Evolutionary conservation across 2,113 vertebrate species (phyloP).

Genomic region (Craseonycteris thonglongyai): DNA sequence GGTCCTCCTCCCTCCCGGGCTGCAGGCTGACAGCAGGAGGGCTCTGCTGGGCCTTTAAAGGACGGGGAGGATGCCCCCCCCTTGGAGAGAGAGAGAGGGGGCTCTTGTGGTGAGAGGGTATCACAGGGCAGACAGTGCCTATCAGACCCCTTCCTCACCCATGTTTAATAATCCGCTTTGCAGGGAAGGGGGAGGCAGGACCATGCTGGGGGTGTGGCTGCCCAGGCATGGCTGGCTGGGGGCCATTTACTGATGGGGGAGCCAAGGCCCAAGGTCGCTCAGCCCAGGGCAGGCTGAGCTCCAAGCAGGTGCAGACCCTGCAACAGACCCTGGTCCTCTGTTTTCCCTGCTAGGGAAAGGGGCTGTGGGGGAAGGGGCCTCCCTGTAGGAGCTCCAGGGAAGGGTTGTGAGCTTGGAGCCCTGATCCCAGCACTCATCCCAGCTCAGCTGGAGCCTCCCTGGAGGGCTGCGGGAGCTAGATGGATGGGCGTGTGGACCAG

Average conservation of each 20-base stretch:
- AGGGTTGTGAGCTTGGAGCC: constrained; percentile 6
- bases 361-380: not conserved
- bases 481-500: constrained; percentile 49
- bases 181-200: constrained; percentile 13
- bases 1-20: not conserved
- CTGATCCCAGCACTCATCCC: constrained; percentile 35
- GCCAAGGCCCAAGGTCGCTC: constrained; percentile 64
- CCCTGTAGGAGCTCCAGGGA: not conserved
- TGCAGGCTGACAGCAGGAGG: constrained; percentile 11
- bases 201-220: constrained; percentile 72
- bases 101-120: not conserved
- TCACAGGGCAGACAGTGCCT: not conserved
- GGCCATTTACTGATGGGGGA: not conserved
- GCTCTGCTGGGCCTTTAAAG: constrained; percentile 28
- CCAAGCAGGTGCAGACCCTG: not conserved
- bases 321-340: not conserved
- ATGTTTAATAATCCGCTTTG: constrained; percentile 23
- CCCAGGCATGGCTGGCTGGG: constrained; percentile 30
- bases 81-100: not conserved
- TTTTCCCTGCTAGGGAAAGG: not conserved
- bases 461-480: constrained; percentile 23
- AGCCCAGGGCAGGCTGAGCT: not conserved
- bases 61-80: constrained; percentile 2
- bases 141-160: not conserved
- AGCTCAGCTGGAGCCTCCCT: constrained; percentile 34